Percentiles rank a stretch among this genome's conserved stretches.
Conservation (phyloP, 1,140 invertebrate species). For the Wiebesia pumilae region DNA sequence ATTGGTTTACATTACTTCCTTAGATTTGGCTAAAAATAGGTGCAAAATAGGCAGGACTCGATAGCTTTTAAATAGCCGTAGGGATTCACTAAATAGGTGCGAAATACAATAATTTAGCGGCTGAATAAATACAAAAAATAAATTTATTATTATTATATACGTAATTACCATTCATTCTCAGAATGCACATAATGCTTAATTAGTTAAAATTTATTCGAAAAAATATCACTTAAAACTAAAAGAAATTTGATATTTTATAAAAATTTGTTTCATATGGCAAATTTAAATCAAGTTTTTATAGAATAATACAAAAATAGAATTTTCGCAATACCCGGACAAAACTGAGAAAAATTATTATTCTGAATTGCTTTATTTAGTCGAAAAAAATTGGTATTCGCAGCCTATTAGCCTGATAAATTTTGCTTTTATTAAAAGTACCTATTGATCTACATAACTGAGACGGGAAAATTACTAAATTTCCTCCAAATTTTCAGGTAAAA, state of each 20-base stretch:
- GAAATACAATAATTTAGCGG: slow-evolving; percentile 14
- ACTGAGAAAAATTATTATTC: not conserved
- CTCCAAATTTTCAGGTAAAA: slow-evolving; percentile 5
- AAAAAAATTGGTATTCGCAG: slow-evolving; percentile 22
- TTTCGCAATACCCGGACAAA: not conserved
- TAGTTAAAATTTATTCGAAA: not conserved
- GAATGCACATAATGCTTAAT: no score
- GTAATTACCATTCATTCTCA: no score
- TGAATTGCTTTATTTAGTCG: not conserved
- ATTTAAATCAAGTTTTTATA: not conserved
- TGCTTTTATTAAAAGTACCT: slow-evolving; percentile 11
- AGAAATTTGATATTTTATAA: not conserved
- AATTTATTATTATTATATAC: not conserved
- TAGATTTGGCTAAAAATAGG: slow-evolving; percentile 25
- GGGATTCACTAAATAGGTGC: slow-evolving; percentile 15
- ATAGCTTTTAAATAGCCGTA: slow-evolving; percentile 30
- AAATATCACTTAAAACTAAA: not conserved
- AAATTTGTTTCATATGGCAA: not conserved
- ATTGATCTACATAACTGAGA: slow-evolving; percentile 21
- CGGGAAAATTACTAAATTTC: slow-evolving; percentile 12
- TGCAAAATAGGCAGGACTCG: slow-evolving; percentile 20
- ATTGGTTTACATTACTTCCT: slow-evolving; percentile 34
- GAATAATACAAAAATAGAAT: not conserved
- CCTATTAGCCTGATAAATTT: slow-evolving; percentile 26
- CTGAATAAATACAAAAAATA: not conserved